These are phyloP conservation scores for Epinotia demarniana DNA, from an alignment of 2,888 invertebrate genomes.

Conservation along the genomic window DNA sequence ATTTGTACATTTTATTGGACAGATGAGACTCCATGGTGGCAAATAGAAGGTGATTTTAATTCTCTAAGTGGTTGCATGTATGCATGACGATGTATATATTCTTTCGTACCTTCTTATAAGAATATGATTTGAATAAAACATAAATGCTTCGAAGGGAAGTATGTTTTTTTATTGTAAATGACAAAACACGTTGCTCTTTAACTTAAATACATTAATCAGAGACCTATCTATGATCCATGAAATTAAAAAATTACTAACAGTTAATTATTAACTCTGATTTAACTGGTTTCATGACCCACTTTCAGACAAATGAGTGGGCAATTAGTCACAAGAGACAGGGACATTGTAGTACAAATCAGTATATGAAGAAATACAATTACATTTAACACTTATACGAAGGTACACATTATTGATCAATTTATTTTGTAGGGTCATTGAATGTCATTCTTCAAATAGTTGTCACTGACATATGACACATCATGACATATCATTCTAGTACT, in stretches of 20 bases:
- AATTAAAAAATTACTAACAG: too few species aligned
- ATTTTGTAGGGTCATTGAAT: background rate
- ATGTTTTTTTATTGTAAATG: background rate
- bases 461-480: background rate
- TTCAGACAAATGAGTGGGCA: too few species aligned
- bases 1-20: conserved; percentile 56
- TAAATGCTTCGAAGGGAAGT: too few species aligned
- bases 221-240: too few species aligned
- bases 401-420: conserved; percentile 3
- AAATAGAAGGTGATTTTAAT: conserved; percentile 75
- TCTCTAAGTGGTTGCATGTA: conserved; percentile 54
- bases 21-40: conserved; percentile 79
- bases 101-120: conserved; percentile 9
- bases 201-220: too few species aligned
- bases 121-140: background rate
- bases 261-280: too few species aligned
- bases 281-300: too few species aligned
- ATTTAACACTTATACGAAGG: conserved; percentile 5
- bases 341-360: too few species aligned
- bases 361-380: background rate
- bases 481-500: background rate
- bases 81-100: conserved; percentile 51
- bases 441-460: background rate
- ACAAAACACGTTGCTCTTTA: background rate
- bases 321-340: too few species aligned